Conservation (phyloP, 1,140 invertebrate species). For the Bombus sylvicola region DNA sequence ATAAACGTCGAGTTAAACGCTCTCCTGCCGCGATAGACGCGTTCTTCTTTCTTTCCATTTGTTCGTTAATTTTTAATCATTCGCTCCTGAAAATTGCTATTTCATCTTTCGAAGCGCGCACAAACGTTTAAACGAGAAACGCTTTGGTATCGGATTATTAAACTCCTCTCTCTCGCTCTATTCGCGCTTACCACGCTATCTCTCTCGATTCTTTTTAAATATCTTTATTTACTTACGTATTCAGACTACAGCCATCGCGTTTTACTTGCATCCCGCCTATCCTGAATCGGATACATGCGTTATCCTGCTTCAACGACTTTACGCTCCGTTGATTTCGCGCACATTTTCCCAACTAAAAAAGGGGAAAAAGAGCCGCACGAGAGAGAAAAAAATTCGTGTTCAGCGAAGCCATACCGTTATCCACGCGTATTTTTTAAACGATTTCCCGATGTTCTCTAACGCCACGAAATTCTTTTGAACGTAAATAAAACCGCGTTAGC, state of each 20-base stretch:
- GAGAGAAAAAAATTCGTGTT: neutral
- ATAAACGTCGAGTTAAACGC: neutral
- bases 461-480: neutral
- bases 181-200: too few relatives aligned
- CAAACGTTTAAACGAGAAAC: neutral
- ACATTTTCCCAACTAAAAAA: neutral
- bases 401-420: neutral
- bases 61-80: neutral
- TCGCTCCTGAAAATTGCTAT: neutral
- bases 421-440: neutral
- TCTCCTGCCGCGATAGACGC: neutral
- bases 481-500: constrained; percentile 4
- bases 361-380: too few relatives aligned
- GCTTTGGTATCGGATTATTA: neutral
- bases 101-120: neutral
- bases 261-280: neutral
- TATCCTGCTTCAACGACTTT: neutral
- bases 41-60: neutral
- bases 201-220: neutral
- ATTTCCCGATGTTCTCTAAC: neutral
- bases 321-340: neutral
- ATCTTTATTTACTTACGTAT: neutral
- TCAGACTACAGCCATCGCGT: neutral
- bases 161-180: neutral
- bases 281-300: too few relatives aligned